Evolutionary conservation across 1,140 invertebrate species (phyloP), one percentile per base, ranked within the genome.

Genomic region (Drosophila miranda): DNA sequence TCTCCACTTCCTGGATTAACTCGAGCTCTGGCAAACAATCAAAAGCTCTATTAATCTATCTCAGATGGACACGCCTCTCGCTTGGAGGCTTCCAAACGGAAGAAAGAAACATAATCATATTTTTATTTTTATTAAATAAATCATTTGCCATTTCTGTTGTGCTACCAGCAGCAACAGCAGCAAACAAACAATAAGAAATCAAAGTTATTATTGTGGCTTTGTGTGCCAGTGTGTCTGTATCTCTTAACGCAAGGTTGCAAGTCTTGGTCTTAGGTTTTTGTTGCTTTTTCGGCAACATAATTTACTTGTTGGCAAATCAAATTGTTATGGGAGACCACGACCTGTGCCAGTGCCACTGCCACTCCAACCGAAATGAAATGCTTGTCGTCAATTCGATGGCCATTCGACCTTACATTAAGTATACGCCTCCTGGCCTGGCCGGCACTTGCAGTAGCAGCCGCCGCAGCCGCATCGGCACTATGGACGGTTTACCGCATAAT

Each of bases 241-340:
- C 82, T 87, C 77, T 87, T 78, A 75, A 67, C 62, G 51, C 82
- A 87, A 88, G 82, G 82, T 88, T 82, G 79, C 62, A 43, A 56
- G 43, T 46, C 67, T 69, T 55, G 54, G 57, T 68, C 49, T 75
- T 54, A 9, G 19, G 28, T 41, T 23, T 60, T 28, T 58, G 11
- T 59, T 6, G 13, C 14, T 19, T 9, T 63, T 79, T 74, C 54
- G 55, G 63, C 61, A 62, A 49, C 78, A 84, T 84, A 87, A 86
- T 87, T 87, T 86, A 87, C 69, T 87, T 86, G 80, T 84, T 86
- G 80, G 77, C 80, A 84, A 84, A 84, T 86, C 79, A 75, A 83
- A 84, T 75, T 75, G 79, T 64, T 34, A 62, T 34, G 62, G 62
- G 44, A 64, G 48, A 30, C 7, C 7, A 30, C 28, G 7, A 5